These are phyloP conservation scores for Eupeodes luniger DNA, from an alignment of 2,888 invertebrate species.

Conservation along the genomic window DNA sequence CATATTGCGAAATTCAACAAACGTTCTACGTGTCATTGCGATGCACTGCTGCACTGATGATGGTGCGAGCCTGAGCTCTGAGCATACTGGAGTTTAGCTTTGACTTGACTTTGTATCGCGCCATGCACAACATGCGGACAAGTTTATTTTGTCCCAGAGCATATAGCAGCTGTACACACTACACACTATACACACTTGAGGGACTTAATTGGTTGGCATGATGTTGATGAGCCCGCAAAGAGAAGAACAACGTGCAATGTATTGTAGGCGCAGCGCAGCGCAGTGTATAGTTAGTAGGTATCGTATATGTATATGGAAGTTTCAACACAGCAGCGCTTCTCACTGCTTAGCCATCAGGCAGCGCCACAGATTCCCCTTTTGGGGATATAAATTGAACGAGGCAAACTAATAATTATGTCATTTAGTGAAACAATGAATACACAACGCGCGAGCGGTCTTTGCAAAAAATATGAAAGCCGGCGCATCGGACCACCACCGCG, in stretches of 20 bases:
- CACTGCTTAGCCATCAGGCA: slow-evolving; percentile 23
- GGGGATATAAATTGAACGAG: slow-evolving; percentile 75
- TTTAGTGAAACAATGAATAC: slow-evolving; percentile 75
- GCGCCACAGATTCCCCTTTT: slow-evolving; percentile 74
- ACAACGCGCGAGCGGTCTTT: slow-evolving; percentile 59
- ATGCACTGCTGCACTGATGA: not conserved
- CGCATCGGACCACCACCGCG: slow-evolving; percentile 32
- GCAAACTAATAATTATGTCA: slow-evolving; percentile 76
- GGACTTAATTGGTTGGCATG: slow-evolving; percentile 74
- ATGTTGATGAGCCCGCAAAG: slow-evolving; percentile 71
- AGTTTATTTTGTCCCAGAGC: slow-evolving; percentile 63
- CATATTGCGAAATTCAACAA: slow-evolving; percentile 70
- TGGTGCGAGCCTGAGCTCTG: slow-evolving; percentile 24
- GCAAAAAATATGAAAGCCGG: slow-evolving; percentile 61
- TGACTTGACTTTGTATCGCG: slow-evolving; percentile 34
- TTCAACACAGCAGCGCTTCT: not conserved
- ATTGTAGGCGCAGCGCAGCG: slow-evolving; percentile 48
- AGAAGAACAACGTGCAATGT: slow-evolving; percentile 53
- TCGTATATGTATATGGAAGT: not conserved
- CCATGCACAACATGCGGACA: slow-evolving; percentile 54
- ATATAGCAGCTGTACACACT: slow-evolving; percentile 58
- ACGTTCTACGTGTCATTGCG: slow-evolving; percentile 73
- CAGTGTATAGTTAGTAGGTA: not conserved
- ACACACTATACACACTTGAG: slow-evolving; percentile 47
- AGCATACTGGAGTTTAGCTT: not conserved